phyloP scores from a whole-genome alignment of 2,888 invertebrate genomes.

The Geotrupes spiniger region DNA sequence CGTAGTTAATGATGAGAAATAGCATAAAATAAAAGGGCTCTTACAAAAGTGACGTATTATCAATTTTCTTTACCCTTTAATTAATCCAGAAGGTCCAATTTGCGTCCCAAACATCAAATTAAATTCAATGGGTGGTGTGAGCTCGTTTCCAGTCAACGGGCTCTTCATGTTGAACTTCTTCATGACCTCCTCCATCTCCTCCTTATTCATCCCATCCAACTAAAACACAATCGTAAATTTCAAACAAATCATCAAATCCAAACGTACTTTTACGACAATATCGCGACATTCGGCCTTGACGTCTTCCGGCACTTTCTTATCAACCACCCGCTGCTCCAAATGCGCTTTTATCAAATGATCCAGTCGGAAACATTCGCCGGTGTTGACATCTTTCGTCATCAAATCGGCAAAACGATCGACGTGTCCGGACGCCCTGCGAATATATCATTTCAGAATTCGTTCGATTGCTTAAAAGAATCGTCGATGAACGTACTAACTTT shows the following conservation, averaged over 20 bases:
- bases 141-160: constrained; percentile 90
- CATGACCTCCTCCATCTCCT: constrained; percentile 85
- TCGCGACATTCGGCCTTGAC: constrained; percentile 72
- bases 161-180: constrained; percentile 89
- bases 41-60: no score
- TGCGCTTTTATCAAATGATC: constrained; percentile 97
- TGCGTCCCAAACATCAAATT: constrained; percentile 99
- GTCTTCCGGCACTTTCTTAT: constrained; percentile 76
- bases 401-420: constrained; percentile 98
- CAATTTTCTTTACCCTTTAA: constrained; percentile 87
- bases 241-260: neutral
- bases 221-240: constrained; percentile 37
- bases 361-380: constrained; percentile 95
- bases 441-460: constrained; percentile 4
- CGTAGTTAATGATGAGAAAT: no score
- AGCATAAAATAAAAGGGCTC: no score
- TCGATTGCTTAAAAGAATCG: no score
- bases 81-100: constrained; percentile 93
- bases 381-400: constrained; percentile 97
- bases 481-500: constrained; percentile 63
- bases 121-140: constrained; percentile 95
- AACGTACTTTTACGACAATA: constrained; percentile 66
- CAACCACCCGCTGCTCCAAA: constrained; percentile 78
- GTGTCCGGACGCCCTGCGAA: constrained; percentile 87
- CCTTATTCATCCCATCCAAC: constrained; percentile 88